Percentiles rank a stretch among this genome's conserved stretches.
phyloP scores from a whole-genome alignment of 1,140 invertebrate species.

The Drosophila triauraria region DNA sequence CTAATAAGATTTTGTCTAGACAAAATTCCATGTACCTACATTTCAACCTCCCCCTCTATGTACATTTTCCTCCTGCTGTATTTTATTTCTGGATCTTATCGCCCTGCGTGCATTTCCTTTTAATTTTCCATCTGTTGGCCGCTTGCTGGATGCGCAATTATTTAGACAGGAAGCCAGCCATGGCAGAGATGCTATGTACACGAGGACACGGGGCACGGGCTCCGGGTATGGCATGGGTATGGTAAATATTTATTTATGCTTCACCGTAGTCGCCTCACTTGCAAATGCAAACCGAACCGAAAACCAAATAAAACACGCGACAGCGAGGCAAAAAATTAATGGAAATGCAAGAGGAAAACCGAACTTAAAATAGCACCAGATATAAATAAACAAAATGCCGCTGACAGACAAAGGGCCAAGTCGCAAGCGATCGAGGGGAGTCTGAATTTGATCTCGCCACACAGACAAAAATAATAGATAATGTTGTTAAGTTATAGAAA shows the following conservation, averaged over 20 bases:
- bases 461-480: neutral
- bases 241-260: slow-evolving; percentile 43
- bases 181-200: slow-evolving; percentile 19
- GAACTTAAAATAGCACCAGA: slow-evolving; percentile 68
- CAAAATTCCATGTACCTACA: neutral
- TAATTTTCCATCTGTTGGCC: slow-evolving; percentile 50
- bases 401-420: slow-evolving; percentile 67
- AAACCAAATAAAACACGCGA: slow-evolving; percentile 35
- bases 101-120: slow-evolving; percentile 28
- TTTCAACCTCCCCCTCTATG: neutral
- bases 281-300: slow-evolving; percentile 61
- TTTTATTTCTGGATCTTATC: slow-evolving; percentile 31
- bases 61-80: neutral
- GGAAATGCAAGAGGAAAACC: slow-evolving; percentile 56
- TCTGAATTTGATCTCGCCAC: neutral
- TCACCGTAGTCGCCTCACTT: slow-evolving; percentile 31
- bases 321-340: slow-evolving; percentile 42
- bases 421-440: slow-evolving; percentile 11
- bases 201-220: slow-evolving; percentile 14
- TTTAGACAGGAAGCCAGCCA: slow-evolving; percentile 73
- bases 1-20: neutral
- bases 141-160: slow-evolving; percentile 62
- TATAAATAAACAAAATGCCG: slow-evolving; percentile 76
- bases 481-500: neutral
- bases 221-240: neutral